Percentiles rank a stretch among this genome's conserved stretches.
Evolutionary conservation across 2,888 invertebrate species (phyloP).

Genomic region (Oxystoma pomonae): DNA sequence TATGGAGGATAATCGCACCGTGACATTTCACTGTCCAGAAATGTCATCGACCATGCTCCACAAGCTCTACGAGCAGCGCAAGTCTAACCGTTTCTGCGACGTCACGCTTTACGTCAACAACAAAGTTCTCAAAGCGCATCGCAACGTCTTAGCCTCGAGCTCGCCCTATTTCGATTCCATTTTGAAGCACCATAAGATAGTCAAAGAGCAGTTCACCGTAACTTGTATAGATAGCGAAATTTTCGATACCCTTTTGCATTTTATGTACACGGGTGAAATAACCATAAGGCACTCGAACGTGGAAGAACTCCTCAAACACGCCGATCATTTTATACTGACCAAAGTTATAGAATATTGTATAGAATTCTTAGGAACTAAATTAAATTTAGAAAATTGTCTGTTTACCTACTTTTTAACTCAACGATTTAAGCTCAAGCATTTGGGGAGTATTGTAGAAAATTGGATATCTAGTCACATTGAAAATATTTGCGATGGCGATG

Average conservation of each 20-base stretch:
- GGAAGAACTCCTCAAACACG: conserved; percentile 56
- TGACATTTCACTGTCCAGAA: conserved; percentile 45
- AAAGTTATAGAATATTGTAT: conserved; percentile 61
- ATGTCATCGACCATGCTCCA: conserved; percentile 42
- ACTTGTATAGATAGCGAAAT: conserved; percentile 56
- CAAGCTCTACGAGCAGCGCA: conserved; percentile 50
- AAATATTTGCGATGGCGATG: conserved; percentile 53
- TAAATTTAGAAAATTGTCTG: conserved; percentile 60
- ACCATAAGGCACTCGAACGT: conserved; percentile 58
- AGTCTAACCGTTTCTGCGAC: conserved; percentile 58
- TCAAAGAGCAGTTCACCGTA: conserved; percentile 53
- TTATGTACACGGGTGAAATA: conserved; percentile 61
- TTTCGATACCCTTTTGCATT: conserved; percentile 57
- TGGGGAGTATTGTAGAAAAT: conserved; percentile 54
- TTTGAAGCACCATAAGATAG: conserved; percentile 52
- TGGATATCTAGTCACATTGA: conserved; percentile 53
- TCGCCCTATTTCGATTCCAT: conserved; percentile 63
- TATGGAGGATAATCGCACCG: conserved; percentile 41
- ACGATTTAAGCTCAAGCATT: conserved; percentile 54
- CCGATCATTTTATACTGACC: conserved; percentile 59
- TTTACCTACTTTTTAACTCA: conserved; percentile 58
- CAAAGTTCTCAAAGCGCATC: conserved; percentile 56
- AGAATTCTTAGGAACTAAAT: conserved; percentile 58
- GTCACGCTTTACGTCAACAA: conserved; percentile 57
- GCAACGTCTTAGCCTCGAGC: conserved; percentile 59